Evolutionary conservation across 1,140 invertebrate genomes (phyloP), one percentile per base, ranked within the genome.

Genomic region (Drosophila seguyi): DNA sequence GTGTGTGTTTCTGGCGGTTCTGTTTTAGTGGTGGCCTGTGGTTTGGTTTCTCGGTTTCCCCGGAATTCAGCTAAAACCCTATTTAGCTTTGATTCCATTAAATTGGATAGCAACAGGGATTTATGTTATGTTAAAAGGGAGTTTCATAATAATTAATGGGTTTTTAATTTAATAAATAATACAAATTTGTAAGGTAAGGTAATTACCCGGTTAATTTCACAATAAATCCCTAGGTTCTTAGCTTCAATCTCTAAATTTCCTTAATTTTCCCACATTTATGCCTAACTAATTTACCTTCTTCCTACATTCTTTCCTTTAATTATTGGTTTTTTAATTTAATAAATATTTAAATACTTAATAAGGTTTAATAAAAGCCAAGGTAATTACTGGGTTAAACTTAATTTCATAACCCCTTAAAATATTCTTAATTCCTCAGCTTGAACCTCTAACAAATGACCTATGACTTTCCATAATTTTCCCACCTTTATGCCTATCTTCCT

Each of bases 41-140:
- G 65, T 63, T 38, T 42, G 38, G 34, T 61, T 27, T 20, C 58
- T 38, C 16, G 34, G 58, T 25, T 36, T 36, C 11, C 27, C 31
- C 3, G 60, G 65, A 50, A 50, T 27, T 34, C 25, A 31, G 22
- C 29, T 20, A 29, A 31, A 41, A 20, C 36, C 27, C 45, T 22
- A 16, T 50, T 65, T 48, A 50, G 65, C 60, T 68, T 25, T 38
- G 61, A 68, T 68, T 68, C 11, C 6, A 68, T 68, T 68, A 36
- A 42, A 52, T n/a, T n/a, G n/a, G 16, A 39, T 31, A 60, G 6
- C 0, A 29, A 25, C 10, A n/a, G 7, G 18, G 18, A 22, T 47
- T 47, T 6, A 2, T 4, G 14, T 36, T 8, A 10, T 20, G 1
- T n/a, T n/a, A 27, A 25, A 25, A 25, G 25, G 25, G 25, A 25